Evolutionary conservation across 2,888 invertebrate species (phyloP).

Genomic region (Leucoptera coffeella): DNA sequence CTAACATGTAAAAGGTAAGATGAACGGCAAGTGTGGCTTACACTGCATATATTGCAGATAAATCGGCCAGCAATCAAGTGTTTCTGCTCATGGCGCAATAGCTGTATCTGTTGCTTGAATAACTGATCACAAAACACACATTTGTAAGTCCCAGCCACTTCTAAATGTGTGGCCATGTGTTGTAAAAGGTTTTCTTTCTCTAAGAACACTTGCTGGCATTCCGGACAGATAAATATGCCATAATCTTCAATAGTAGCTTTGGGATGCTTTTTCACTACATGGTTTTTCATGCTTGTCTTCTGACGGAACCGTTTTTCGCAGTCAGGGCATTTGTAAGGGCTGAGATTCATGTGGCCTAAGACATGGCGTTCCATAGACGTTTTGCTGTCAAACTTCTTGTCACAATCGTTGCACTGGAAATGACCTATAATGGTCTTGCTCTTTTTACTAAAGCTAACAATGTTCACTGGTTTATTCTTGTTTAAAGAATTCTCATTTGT

Average conservation of each 20-base stretch:
- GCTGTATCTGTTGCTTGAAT: slow-evolving; percentile 17
- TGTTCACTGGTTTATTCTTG: background rate
- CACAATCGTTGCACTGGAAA: slow-evolving; percentile 55
- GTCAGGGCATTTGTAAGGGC: slow-evolving; percentile 56
- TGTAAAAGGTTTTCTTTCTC: slow-evolving; percentile 67
- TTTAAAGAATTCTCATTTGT: background rate
- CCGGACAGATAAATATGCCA: slow-evolving; percentile 48
- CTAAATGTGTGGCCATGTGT: slow-evolving; percentile 69
- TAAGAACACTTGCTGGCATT: slow-evolving; percentile 71
- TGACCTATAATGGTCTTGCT: slow-evolving; percentile 12
- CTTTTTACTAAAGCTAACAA: slow-evolving; percentile 12
- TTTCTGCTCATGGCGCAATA: slow-evolving; percentile 64
- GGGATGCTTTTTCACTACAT: slow-evolving; percentile 52
- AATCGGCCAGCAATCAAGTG: slow-evolving; percentile 70
- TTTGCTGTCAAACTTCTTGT: slow-evolving; percentile 57
- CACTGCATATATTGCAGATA: slow-evolving; percentile 64
- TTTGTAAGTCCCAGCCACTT: slow-evolving; percentile 60
- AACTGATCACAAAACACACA: slow-evolving; percentile 58
- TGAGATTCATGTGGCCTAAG: slow-evolving; percentile 58
- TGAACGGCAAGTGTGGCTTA: slow-evolving; percentile 62
- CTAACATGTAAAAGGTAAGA: slow-evolving; percentile 59
- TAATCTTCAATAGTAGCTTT: slow-evolving; percentile 35
- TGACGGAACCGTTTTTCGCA: slow-evolving; percentile 62
- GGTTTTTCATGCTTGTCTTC: slow-evolving; percentile 58
- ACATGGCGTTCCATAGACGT: slow-evolving; percentile 63